These are phyloP conservation scores for Passer montanus DNA, from an alignment of 2,113 vertebrate genomes.

Conservation along the genomic window DNA sequence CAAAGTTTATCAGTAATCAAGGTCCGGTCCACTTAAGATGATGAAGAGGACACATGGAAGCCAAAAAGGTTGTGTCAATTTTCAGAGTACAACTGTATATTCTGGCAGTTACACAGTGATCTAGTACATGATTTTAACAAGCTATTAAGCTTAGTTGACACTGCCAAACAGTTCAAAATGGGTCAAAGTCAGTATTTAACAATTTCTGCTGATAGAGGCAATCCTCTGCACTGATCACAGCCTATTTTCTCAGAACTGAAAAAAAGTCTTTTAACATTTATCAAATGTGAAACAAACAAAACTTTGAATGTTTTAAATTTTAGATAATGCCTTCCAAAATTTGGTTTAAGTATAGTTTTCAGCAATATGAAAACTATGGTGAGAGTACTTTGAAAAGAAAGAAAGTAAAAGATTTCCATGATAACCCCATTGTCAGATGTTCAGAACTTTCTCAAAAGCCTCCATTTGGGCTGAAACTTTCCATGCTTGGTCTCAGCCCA, in stretches of 20 bases:
- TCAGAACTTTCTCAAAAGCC: slow-evolving; percentile 72
- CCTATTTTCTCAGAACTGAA: neutral
- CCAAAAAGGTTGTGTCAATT: slow-evolving; percentile 11
- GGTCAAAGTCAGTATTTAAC: neutral
- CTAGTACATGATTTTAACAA: slow-evolving; percentile 15
- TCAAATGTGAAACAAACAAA: neutral
- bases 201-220: neutral
- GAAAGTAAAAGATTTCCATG: slow-evolving; percentile 64
- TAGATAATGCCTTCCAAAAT: slow-evolving; percentile 65
- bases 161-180: slow-evolving; percentile 8
- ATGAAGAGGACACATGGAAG: neutral
- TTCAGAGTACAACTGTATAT: slow-evolving; percentile 62
- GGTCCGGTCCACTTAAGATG: neutral
- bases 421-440: slow-evolving; percentile 71
- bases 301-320: neutral
- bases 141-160: slow-evolving; percentile 7
- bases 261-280: neutral
- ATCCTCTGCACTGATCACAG: neutral
- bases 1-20: neutral
- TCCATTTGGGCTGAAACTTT: slow-evolving; percentile 73
- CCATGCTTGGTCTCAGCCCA: slow-evolving; percentile 71
- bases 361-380: slow-evolving; percentile 53
- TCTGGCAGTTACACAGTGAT: slow-evolving; percentile 15
- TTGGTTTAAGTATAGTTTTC: slow-evolving; percentile 60
- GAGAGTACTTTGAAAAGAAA: slow-evolving; percentile 62